Percentiles rank a stretch among this genome's conserved stretches.
phyloP scores from a whole-genome alignment of 2,888 invertebrate genomes.

The Xanthorhoe spadicearia region DNA sequence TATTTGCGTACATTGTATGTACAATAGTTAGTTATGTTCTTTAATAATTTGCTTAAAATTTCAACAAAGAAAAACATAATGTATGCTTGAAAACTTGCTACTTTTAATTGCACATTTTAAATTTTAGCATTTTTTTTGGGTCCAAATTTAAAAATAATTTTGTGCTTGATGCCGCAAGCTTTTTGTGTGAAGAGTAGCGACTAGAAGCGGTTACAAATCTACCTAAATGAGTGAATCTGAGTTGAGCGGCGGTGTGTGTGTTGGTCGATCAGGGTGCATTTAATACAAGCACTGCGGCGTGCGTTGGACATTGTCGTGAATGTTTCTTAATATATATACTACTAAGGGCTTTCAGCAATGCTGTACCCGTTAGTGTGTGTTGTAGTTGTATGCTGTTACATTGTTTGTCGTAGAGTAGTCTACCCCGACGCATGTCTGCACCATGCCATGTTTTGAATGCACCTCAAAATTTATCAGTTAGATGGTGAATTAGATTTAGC shows the following conservation, averaged over 20 bases:
- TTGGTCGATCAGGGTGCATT: constrained; percentile 57
- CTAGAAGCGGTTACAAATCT: constrained; percentile 30
- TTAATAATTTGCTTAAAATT: constrained; percentile 5
- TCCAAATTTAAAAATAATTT: constrained; percentile 49
- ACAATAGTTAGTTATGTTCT: neutral
- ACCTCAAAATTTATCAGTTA: constrained; percentile 69
- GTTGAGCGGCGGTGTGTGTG: constrained; percentile 60
- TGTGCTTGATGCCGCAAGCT: constrained; percentile 36
- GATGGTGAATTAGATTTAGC: constrained; percentile 74
- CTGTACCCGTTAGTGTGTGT: constrained; percentile 4
- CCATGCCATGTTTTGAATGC: constrained; percentile 60
- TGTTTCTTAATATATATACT: too few relatives aligned
- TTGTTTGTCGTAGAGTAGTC: constrained; percentile 14
- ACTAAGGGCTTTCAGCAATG: constrained; percentile 6
- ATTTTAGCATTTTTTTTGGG: constrained; percentile 48
- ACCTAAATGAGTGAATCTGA: constrained; percentile 45
- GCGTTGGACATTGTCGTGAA: constrained; percentile 14
- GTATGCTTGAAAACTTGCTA: constrained; percentile 1
- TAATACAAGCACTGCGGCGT: constrained; percentile 41
- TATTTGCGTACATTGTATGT: constrained; percentile 1
- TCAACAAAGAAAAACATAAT: neutral
- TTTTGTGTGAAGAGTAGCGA: constrained; percentile 26
- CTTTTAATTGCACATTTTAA: constrained; percentile 30
- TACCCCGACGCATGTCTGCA: constrained; percentile 9
- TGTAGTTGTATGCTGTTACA: constrained; percentile 12